Evolutionary conservation across 2,797 vertebrate species (phyloP), one percentile per base, ranked within the genome.

Genomic region (Botia kubotai): DNA sequence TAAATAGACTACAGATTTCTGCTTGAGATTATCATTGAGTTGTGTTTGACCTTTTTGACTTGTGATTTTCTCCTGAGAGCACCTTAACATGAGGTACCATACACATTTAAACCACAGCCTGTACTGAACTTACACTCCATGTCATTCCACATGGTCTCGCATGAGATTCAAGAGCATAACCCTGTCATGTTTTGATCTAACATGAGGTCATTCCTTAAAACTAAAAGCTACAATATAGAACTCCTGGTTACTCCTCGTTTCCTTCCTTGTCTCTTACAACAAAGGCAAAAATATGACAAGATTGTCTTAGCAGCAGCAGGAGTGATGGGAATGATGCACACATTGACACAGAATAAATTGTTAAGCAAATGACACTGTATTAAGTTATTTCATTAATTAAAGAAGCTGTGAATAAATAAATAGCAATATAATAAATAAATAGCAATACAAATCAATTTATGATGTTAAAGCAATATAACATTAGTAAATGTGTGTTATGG

Each of bases 111-210:
- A 80, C 75, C 85, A 52, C 79, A 81, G 77, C 83, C 80, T n/a
- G 83, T 23, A 76, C 85, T 87, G 78, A 86, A 87, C 88, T 86
- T 87, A 90, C 89, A 88, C 87, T 87, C 86, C 90, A 55, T 72
- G 87, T 86, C 90, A 87, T 89, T 90, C 83, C 75, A 84, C 87
- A 84, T 76, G 66, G 76, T 85, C 82, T 77, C 85, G 77, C 77
- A 79, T 87, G 88, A 84, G 79, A 74, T 83, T 36, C 75, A 21
- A 72, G 83, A 85, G 82, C 79, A 82, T 75, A 87, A 85, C 85
- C 85, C 86, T 84, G 87, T 86, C 83, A 85, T 89, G 89, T 90
- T 87, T 86, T 82, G 78, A 89, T 88, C 84, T 88, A 89, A 92
- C 89, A 88, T 53, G 76, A 77, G 77, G 72, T 78, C 70, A 75